These are phyloP conservation scores for pig (Sus scrofa) DNA, from an alignment of 2,113 vertebrate species.

Conservation along the genomic window T2T-Sscrofa CM000814.6:107305001-107305500, in stretches of 20 bases:
- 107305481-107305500: not conserved
- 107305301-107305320: slow-evolving; percentile 44
- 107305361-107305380: slow-evolving; percentile 13
- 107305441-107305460: not conserved
- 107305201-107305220: slow-evolving; percentile 46
- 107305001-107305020: not conserved
- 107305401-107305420: not conserved
- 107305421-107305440: not conserved
- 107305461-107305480: not conserved
- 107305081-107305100: slow-evolving; percentile 17
- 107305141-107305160: slow-evolving; percentile 45
- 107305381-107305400: not conserved
- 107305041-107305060: not conserved
- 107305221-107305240: slow-evolving; percentile 65
- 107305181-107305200: slow-evolving; percentile 58
- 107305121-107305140: slow-evolving; percentile 53
- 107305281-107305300: slow-evolving; percentile 57
- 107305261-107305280: slow-evolving; percentile 67
- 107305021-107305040: not conserved
- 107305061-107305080: not conserved
- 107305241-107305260: slow-evolving; percentile 38
- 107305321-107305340: slow-evolving; percentile 56
- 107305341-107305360: slow-evolving; percentile 49
- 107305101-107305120: slow-evolving; percentile 56
- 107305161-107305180: slow-evolving; percentile 46